A percentile compares a stretch with the other conserved stretches of the same genome.
Conservation (phyloP, 1,140 invertebrate genomes). For the Drosophila lini region DNA sequence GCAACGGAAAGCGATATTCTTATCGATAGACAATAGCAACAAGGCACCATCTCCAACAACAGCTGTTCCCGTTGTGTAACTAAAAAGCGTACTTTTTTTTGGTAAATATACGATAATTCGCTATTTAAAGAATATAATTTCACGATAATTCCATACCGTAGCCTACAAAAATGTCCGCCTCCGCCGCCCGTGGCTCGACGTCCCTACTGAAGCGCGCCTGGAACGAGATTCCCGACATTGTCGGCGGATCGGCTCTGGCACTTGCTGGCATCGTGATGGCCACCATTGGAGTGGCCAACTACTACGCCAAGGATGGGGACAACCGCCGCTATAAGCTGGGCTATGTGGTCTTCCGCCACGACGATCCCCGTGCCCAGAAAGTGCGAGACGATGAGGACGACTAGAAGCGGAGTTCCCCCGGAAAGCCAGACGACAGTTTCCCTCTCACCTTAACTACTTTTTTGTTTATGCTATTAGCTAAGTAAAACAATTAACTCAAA, state of each 20-base stretch:
- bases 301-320: slow-evolving; percentile 87
- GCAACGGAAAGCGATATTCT: not conserved
- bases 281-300: slow-evolving; percentile 85
- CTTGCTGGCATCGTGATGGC: slow-evolving; percentile 85
- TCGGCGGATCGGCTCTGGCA: slow-evolving; percentile 85
- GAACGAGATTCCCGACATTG: slow-evolving; percentile 89
- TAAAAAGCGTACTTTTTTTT: slow-evolving; percentile 37
- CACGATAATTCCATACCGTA: not conserved
- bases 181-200: slow-evolving; percentile 61
- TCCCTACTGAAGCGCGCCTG: slow-evolving; percentile 86
- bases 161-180: slow-evolving; percentile 67
- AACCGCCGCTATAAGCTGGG: slow-evolving; percentile 87
- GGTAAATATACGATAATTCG: slow-evolving; percentile 44
- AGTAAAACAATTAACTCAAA: slow-evolving; percentile 59
- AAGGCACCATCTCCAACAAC: not conserved
- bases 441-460: slow-evolving; percentile 30
- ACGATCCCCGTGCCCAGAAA: slow-evolving; percentile 86
- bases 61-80: slow-evolving; percentile 20
- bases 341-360: slow-evolving; percentile 87
- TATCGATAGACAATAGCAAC: not conserved
- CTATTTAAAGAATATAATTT: not conserved
- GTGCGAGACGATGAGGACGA: slow-evolving; percentile 84
- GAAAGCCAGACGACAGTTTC: slow-evolving; percentile 9
- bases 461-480: slow-evolving; percentile 59
- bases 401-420: slow-evolving; percentile 24